Evolutionary conservation across 2,797 vertebrate species (phyloP), one percentile per base, ranked within the genome.

Genomic region (Tolypeutes matacus): DNA sequence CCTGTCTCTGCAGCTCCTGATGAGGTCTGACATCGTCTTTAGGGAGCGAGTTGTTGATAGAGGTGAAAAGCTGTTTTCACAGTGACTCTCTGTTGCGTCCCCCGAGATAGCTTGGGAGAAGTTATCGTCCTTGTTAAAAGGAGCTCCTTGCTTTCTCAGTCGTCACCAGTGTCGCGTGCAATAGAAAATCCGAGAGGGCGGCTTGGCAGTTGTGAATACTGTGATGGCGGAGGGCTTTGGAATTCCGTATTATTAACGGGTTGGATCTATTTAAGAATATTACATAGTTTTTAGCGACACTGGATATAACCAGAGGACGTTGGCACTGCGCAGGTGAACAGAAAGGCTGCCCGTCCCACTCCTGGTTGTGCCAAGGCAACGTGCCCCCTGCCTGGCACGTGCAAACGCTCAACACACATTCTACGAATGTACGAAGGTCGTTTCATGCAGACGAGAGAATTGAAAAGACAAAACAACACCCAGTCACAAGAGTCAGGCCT

Each of bases 111-210:
- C 64, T 46, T 0, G 10, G 29, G 9, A 25, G 88, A 60, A 23
- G 88, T 34, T 21, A 4, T 56, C 21, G 80, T 20, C 77, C 91
- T 90, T 15, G 76, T 17, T 17, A 36, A 36, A 65, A 25, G 0
- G 69, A 51, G 69, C 1, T 5, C 3, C 27, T 2, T 2, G 49
- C n/a, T 3, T 31, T 49, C 60, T 18, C 7, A 2, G 17, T 5
- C 23, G 15, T 2, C 27, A 0, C 2, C 21, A 14, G 70, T 1
- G 0, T 0, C 0, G 7, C 23, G 1, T 0, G 0, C 60, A 0
- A 7, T 0, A 0, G 5, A 4, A 23, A 13, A 36, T 20, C 85
- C 0, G 0, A 1, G 34, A 60, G 89, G 21, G 36, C 1, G 20
- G 13, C 53, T 11, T 21, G 58, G 25, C 2, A 0, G 3, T 17